Evolutionary conservation across 2,113 vertebrate species (phyloP).

Genomic region (Lontra canadensis): DNA sequence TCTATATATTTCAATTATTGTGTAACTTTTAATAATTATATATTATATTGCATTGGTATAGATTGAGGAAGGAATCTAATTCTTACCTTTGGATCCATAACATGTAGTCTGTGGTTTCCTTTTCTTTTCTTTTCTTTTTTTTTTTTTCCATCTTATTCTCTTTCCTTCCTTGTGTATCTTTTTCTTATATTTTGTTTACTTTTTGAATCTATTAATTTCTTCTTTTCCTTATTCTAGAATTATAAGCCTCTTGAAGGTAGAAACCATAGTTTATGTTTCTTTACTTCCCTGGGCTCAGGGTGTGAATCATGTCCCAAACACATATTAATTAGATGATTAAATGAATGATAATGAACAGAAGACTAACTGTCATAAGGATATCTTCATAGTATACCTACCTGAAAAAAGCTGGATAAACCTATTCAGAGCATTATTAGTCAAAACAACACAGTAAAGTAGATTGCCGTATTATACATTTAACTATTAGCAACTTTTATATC

Average conservation of each 20-base stretch:
- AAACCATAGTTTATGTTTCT: neutral
- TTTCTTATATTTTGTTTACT: neutral
- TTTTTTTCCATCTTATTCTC: neutral
- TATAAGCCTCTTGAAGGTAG: neutral
- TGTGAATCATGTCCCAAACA: neutral
- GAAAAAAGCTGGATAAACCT: neutral
- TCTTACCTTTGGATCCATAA: neutral
- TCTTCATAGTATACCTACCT: neutral
- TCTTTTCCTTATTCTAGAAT: neutral
- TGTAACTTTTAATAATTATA: constrained; percentile 23
- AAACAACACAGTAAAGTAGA: neutral
- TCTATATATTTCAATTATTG: constrained; percentile 73
- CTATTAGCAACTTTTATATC: neutral
- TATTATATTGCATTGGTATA: constrained; percentile 56
- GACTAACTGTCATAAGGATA: neutral
- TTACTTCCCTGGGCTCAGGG: neutral
- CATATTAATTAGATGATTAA: neutral
- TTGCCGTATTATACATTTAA: neutral
- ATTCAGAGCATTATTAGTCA: neutral
- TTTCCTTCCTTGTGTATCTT: neutral
- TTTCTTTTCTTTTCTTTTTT: neutral
- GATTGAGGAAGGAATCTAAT: neutral
- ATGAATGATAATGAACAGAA: neutral
- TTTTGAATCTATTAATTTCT: neutral
- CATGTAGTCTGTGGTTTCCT: neutral